Conservation (phyloP, 2,797 vertebrate genomes). For the Gymnocypris eckloni region DNA sequence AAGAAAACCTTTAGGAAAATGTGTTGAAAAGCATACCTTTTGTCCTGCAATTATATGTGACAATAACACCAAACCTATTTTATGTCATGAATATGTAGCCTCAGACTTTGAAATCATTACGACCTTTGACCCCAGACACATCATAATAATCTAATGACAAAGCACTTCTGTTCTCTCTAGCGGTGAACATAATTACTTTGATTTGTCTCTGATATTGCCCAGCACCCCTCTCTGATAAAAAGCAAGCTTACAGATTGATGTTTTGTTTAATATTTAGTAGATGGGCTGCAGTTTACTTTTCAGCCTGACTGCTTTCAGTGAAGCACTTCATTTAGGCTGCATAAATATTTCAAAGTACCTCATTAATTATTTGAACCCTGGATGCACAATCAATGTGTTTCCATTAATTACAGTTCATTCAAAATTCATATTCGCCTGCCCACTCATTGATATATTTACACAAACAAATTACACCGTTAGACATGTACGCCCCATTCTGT, state of each 20-base stretch:
- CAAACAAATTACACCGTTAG: conserved; percentile 60
- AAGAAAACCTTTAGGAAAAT: not conserved
- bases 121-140: conserved; percentile 10
- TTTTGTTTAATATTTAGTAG: conserved; percentile 59
- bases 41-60: not conserved
- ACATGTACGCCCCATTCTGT: conserved; percentile 63
- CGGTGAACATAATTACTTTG: conserved; percentile 12
- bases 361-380: conserved; percentile 64
- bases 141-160: not conserved
- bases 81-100: conserved; percentile 1
- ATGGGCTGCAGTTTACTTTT: conserved; percentile 50
- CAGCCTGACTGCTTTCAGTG: conserved; percentile 53
- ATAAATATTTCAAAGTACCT: conserved; percentile 64
- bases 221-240: conserved; percentile 23
- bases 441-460: conserved; percentile 64
- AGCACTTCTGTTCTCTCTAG: not conserved
- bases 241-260: conserved; percentile 48
- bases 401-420: conserved; percentile 70
- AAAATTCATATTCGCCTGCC: conserved; percentile 65
- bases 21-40: not conserved
- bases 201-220: conserved; percentile 39
- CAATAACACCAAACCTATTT: conserved; percentile 11
- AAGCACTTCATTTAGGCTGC: conserved; percentile 58
- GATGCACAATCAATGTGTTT: conserved; percentile 64
- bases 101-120: not conserved